Percentiles rank a stretch among this genome's conserved stretches.
Conservation (phyloP, 2,113 vertebrate species). For the Chaetura pelagica region DNA sequence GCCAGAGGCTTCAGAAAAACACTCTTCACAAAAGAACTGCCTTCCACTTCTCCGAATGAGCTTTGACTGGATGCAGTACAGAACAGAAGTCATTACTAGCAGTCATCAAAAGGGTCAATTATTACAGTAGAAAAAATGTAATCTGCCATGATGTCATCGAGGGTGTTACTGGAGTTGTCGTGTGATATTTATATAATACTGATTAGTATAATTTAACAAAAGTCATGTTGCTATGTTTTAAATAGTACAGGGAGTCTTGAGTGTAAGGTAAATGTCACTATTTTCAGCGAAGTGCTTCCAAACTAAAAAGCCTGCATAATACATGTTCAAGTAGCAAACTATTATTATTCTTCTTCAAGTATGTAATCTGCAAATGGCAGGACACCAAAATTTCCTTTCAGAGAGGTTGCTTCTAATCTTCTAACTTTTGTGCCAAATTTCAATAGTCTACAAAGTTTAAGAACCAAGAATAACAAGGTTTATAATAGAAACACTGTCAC, state of each 20-base stretch:
- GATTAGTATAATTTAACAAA: not conserved
- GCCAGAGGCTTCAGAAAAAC: not conserved
- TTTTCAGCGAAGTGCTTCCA: not conserved
- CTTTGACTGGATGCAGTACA: not conserved
- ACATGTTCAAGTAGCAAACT: not conserved
- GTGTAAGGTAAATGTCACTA: not conserved
- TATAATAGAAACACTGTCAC: not conserved
- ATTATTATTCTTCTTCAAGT: not conserved
- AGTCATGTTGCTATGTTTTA: not conserved
- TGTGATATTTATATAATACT: not conserved
- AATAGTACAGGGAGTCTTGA: not conserved
- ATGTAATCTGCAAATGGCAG: not conserved
- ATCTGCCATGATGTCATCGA: not conserved
- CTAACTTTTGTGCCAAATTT: not conserved
- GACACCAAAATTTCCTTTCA: not conserved
- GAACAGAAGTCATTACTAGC: not conserved
- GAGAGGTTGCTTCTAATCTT: not conserved
- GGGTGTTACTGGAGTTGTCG: not conserved
- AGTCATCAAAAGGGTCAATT: not conserved
- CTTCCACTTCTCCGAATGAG: not conserved
- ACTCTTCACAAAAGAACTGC: not conserved
- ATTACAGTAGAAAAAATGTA: not conserved
- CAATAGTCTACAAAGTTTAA: not conserved
- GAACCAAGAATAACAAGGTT: not conserved
- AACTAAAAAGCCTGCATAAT: not conserved